These are phyloP conservation scores for Ips nitidus DNA, from an alignment of 1,140 invertebrate species.

Conservation along the genomic window DNA sequence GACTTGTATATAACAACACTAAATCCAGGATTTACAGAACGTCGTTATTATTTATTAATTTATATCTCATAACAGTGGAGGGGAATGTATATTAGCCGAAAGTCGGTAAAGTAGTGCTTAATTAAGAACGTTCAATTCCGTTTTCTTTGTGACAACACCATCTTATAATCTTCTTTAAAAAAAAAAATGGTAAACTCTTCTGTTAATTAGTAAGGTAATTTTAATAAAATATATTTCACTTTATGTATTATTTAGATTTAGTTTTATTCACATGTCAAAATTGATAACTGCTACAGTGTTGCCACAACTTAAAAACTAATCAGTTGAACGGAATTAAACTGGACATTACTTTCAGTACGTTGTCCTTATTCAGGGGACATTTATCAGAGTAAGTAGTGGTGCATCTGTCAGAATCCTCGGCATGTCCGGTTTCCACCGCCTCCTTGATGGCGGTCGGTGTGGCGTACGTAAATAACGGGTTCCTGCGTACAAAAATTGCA, in stretches of 20 bases:
- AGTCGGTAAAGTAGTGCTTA: too few relatives aligned
- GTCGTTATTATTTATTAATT: too few relatives aligned
- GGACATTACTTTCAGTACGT: conserved; percentile 61
- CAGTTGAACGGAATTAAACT: conserved; percentile 57
- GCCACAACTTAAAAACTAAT: background rate
- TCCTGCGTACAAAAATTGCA: conserved; percentile 55
- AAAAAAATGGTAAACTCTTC: conserved; percentile 23
- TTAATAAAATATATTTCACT: conserved; percentile 37
- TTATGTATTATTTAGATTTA: conserved; percentile 21
- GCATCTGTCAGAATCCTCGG: conserved; percentile 60
- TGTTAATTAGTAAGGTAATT: conserved; percentile 31
- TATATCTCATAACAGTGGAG: too few relatives aligned
- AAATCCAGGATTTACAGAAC: too few relatives aligned
- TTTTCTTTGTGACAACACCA: too few relatives aligned
- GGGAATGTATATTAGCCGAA: too few relatives aligned
- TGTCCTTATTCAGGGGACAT: conserved; percentile 67
- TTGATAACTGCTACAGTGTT: too few relatives aligned
- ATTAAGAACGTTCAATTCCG: too few relatives aligned
- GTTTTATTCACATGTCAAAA: background rate
- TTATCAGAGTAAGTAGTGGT: conserved; percentile 57
- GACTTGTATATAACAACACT: too few relatives aligned
- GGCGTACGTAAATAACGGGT: conserved; percentile 69
- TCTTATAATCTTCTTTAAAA: conserved; percentile 7
- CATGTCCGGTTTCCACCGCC: conserved; percentile 68
- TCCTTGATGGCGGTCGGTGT: conserved; percentile 74